A percentile compares a stretch with the other conserved stretches of the same genome.
phyloP scores from a whole-genome alignment of 2,797 vertebrate genomes.

The Lateolabrax maculatus region DNA sequence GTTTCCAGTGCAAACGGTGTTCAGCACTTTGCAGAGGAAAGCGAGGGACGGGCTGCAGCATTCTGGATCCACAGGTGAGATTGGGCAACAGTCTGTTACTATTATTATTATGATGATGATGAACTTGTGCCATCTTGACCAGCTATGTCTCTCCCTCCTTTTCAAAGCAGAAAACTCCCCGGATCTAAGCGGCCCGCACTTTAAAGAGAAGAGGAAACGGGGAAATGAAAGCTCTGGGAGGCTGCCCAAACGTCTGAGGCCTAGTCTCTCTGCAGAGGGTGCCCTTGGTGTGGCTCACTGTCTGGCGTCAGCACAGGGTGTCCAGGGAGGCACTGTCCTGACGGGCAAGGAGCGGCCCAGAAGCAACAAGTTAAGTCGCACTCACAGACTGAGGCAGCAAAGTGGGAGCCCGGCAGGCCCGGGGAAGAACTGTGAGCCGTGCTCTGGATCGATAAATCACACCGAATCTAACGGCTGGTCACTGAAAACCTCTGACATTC shows the following conservation, averaged over 20 bases:
- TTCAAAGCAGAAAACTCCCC: slow-evolving; percentile 16
- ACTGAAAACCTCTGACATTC: neutral
- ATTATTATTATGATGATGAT: too few relatives aligned
- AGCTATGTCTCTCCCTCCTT: neutral
- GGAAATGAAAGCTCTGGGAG: slow-evolving; percentile 39
- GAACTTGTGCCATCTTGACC: neutral
- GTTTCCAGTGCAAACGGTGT: slow-evolving; percentile 87
- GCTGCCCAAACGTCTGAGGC: slow-evolving; percentile 56
- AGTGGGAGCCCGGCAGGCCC: neutral
- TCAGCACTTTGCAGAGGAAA: slow-evolving; percentile 85
- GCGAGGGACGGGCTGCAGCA: slow-evolving; percentile 52
- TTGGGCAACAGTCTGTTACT: neutral
- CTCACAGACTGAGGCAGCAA: slow-evolving; percentile 57
- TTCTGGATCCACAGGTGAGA: slow-evolving; percentile 81
- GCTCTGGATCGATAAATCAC: neutral
- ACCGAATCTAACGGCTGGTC: neutral
- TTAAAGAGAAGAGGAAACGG: slow-evolving; percentile 66
- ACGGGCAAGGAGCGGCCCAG: neutral
- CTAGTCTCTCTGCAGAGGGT: neutral
- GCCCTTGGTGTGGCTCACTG: neutral
- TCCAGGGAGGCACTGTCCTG: neutral
- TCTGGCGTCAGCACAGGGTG: neutral
- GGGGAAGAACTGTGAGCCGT: neutral
- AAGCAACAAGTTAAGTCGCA: slow-evolving; percentile 68
- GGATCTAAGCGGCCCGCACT: neutral